Conservation (phyloP, 2,797 vertebrate species). For the Cyclura pinguis region DNA sequence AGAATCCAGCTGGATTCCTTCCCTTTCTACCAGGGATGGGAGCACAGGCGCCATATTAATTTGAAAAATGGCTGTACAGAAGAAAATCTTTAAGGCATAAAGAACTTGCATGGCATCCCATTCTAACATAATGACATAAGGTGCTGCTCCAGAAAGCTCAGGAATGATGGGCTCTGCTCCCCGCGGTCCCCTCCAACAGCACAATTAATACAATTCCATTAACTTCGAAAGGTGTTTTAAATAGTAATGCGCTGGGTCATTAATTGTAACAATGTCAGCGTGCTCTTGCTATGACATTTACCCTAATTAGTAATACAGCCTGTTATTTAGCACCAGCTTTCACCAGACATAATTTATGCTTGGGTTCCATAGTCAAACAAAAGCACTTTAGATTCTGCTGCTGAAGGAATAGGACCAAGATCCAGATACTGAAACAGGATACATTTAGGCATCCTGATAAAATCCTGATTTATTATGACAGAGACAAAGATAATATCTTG, state of each 20-base stretch:
- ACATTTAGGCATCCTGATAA: not conserved
- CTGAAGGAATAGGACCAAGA: constrained; percentile 33
- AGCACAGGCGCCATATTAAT: constrained; percentile 33
- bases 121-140: constrained; percentile 62
- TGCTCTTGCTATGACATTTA: constrained; percentile 76
- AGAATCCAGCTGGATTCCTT: constrained; percentile 47
- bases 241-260: constrained; percentile 74
- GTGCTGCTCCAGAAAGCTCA: constrained; percentile 46
- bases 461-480: not conserved
- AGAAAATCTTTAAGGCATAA: constrained; percentile 51
- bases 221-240: constrained; percentile 74
- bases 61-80: constrained; percentile 63
- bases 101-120: constrained; percentile 58
- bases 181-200: constrained; percentile 66
- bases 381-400: constrained; percentile 25
- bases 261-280: constrained; percentile 75
- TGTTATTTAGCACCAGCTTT: constrained; percentile 67
- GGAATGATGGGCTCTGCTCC: constrained; percentile 64
- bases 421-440: not conserved
- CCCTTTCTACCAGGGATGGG: constrained; percentile 52
- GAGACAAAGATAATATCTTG: not conserved
- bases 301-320: constrained; percentile 73
- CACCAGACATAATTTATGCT: constrained; percentile 63
- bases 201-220: constrained; percentile 77
- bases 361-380: constrained; percentile 60